phyloP scores from a whole-genome alignment of 2,113 vertebrate species.

The Mus pahari region DNA sequence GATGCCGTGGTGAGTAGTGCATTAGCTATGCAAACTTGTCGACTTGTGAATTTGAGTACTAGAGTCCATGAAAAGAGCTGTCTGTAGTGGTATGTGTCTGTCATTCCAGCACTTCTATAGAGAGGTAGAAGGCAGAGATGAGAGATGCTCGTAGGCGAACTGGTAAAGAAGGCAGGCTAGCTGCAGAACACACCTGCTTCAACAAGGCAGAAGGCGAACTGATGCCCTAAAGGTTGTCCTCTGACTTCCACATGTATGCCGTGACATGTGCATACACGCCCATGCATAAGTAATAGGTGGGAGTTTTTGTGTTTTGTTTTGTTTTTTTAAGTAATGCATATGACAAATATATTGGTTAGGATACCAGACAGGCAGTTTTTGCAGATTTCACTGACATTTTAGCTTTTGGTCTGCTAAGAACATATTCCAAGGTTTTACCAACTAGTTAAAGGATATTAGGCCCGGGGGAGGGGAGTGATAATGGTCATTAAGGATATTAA shows the following conservation, averaged over 20 bases:
- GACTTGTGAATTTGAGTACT: background rate
- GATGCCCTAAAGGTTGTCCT: background rate
- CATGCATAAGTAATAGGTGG: background rate
- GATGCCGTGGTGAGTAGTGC: background rate
- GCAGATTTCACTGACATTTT: background rate
- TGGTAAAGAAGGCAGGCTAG: no score
- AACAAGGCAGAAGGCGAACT: background rate
- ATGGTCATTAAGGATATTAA: background rate
- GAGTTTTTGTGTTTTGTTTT: background rate
- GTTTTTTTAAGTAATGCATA: background rate
- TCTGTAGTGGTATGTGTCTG: background rate
- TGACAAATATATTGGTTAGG: background rate
- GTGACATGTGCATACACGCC: no score
- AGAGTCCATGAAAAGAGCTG: background rate
- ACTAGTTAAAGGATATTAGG: background rate
- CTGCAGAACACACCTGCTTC: background rate
- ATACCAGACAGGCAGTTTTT: background rate
- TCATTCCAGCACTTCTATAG: background rate
- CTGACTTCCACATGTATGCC: background rate
- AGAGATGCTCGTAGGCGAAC: background rate
- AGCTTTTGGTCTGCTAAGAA: background rate
- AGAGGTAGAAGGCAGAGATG: background rate
- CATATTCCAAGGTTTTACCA: background rate
- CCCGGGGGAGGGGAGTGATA: background rate
- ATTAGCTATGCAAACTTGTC: background rate